These are phyloP conservation scores for Seira musarum DNA, from an alignment of 2,888 invertebrate species.

Conservation along the genomic window DNA sequence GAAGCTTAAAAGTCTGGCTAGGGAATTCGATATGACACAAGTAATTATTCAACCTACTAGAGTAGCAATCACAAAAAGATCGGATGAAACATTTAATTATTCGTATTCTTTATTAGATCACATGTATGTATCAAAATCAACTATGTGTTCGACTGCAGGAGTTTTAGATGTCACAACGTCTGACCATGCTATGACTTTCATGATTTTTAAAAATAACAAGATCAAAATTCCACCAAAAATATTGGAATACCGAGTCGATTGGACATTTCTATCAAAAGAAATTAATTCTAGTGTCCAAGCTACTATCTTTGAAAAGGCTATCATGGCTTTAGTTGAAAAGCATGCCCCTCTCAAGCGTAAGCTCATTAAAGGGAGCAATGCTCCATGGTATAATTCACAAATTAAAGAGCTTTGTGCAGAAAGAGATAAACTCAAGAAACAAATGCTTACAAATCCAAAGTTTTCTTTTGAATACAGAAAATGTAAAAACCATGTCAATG, in stretches of 20 bases:
- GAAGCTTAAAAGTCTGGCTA: neutral
- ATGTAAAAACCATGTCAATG: neutral
- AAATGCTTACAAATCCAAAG: neutral
- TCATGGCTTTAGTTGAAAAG: neutral
- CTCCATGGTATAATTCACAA: neutral
- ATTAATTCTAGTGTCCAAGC: neutral
- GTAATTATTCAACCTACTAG: slow-evolving; percentile 25
- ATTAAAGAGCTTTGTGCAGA: neutral
- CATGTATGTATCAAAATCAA: slow-evolving; percentile 14
- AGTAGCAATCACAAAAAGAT: neutral
- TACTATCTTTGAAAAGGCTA: neutral
- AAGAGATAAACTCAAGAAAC: neutral
- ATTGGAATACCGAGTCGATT: slow-evolving; percentile 23
- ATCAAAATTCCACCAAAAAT: neutral
- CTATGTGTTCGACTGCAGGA: neutral
- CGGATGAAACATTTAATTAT: too few relatives aligned
- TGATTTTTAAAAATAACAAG: neutral
- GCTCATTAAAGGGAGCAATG: neutral
- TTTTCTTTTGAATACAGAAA: neutral
- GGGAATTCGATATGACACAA: slow-evolving; percentile 19
- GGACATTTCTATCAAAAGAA: slow-evolving; percentile 5
- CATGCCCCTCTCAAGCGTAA: neutral
- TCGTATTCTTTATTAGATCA: slow-evolving; percentile 37
- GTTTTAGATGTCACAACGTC: neutral
- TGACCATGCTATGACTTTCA: slow-evolving; percentile 26